Base-by-base conservation (phyloP, 2,797 vertebrate genomes). In the Chelon labrosus region DNA sequence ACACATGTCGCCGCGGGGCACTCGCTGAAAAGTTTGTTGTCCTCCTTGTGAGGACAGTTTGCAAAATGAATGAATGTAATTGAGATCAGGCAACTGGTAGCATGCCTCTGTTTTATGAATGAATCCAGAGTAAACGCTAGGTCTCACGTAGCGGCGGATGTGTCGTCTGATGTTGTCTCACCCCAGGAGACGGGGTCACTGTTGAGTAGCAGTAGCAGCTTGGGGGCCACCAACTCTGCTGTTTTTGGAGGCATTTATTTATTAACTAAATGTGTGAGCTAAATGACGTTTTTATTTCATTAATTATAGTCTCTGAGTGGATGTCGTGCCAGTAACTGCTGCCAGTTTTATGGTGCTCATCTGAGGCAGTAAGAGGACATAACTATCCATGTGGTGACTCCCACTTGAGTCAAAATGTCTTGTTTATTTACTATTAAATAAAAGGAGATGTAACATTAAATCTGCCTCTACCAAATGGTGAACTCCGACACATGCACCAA, bases 311-410 rank as follows among this genome's bases (percentile, higher is more conserved):
- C 46, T 17, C 20, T 2, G 17, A 49, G 13, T 60, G 9, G 2
- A 62, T 61, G 35, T 27, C 20, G 61, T 56, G 10, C 4, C 25
- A 54, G 16, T 58, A 8, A 55, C 9, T 25, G 4, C 5, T 20
- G 76, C 72, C 41, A 65, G 61, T 75, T 67, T 56, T 17, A n/a
- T 39, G 4, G 67, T 59, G 17, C 59, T 65, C 38, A 27, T 20
- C 57, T 63, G 6, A 42, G 22, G 4, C 38, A 35, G 31, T 35
- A 7, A 6, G 31, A 35, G 31, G 31, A 35, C 6, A 46, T 61
- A 41, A 58, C 67, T 67, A 52, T 46, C 17, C 16, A 38, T 44
- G n/a, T 50, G 20, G 13, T 25, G 55, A 62, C 51, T 35, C 57
- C 27, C 46, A 31, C 14, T 49, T 10, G 52, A 25, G 50, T 9